Conservation (phyloP, 2,797 vertebrate species). For the Rhinoraja longicauda region DNA sequence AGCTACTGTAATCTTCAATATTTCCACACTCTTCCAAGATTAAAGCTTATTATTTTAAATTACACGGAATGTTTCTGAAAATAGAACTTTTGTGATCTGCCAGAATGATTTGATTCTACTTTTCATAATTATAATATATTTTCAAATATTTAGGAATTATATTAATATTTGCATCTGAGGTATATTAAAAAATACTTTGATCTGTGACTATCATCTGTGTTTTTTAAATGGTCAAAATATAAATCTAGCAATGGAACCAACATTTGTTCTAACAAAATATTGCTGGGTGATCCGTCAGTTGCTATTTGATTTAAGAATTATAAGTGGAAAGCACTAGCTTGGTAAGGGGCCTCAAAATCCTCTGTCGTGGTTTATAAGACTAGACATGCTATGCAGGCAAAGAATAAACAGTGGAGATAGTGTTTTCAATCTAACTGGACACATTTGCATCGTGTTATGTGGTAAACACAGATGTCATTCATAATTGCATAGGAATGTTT, state of each 20-base stretch:
- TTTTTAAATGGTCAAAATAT: neutral
- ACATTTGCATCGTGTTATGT: conserved; percentile 1
- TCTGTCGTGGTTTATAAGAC: neutral
- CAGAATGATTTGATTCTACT: neutral
- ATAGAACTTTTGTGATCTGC: neutral
- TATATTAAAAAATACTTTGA: neutral
- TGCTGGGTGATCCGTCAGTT: neutral
- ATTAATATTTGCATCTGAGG: neutral
- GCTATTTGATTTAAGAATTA: neutral
- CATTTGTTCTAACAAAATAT: neutral
- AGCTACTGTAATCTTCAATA: neutral
- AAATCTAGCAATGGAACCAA: neutral
- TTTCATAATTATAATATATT: neutral
- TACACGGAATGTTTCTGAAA: neutral
- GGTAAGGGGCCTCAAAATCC: neutral
- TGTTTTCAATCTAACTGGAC: conserved; percentile 19
- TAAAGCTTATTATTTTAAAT: conserved; percentile 18
- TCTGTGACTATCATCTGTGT: neutral
- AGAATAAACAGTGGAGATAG: conserved; percentile 9
- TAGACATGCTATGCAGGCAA: neutral
- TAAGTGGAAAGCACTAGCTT: neutral
- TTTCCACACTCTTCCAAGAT: neutral
- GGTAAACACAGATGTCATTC: conserved; percentile 26
- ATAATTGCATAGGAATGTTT: conserved; percentile 17
- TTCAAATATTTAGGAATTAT: conserved; percentile 14